Evolutionary conservation across 2,797 vertebrate genomes (phyloP).

Genomic region (Geotrypetes seraphini): DNA sequence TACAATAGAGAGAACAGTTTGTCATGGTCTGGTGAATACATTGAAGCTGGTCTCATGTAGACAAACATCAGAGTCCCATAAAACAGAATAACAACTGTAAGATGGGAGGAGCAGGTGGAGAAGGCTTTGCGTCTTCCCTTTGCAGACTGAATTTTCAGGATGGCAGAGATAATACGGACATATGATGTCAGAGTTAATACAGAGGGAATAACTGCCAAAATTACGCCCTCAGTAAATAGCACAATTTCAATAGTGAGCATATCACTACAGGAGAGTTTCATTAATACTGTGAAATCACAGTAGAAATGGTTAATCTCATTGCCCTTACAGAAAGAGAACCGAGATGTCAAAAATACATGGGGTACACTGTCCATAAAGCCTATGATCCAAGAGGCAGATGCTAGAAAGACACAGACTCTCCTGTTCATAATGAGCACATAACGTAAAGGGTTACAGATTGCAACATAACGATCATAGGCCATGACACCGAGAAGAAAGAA

Average conservation of each 20-base stretch:
- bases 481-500: slow-evolving; percentile 29
- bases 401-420: slow-evolving; percentile 14
- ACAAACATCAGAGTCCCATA: slow-evolving; percentile 18
- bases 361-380: slow-evolving; percentile 28
- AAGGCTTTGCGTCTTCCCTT: not conserved
- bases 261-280: slow-evolving; percentile 17
- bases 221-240: not conserved
- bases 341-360: slow-evolving; percentile 11
- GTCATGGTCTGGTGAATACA: slow-evolving; percentile 5
- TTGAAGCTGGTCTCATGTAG: slow-evolving; percentile 11
- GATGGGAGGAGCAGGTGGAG: slow-evolving; percentile 10
- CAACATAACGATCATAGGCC: slow-evolving; percentile 23
- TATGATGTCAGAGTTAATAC: slow-evolving; percentile 6
- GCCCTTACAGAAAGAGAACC: slow-evolving; percentile 19
- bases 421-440: slow-evolving; percentile 21
- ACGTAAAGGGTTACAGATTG: slow-evolving; percentile 27
- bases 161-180: slow-evolving; percentile 9
- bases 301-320: slow-evolving; percentile 28
- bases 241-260: not conserved
- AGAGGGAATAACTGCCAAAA: slow-evolving; percentile 1
- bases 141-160: not conserved
- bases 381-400: slow-evolving; percentile 17
- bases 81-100: slow-evolving; percentile 9
- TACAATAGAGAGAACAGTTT: slow-evolving; percentile 20
- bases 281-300: slow-evolving; percentile 31